Conservation (phyloP, 2,888 invertebrate species). For the Unio delphinus region DNA sequence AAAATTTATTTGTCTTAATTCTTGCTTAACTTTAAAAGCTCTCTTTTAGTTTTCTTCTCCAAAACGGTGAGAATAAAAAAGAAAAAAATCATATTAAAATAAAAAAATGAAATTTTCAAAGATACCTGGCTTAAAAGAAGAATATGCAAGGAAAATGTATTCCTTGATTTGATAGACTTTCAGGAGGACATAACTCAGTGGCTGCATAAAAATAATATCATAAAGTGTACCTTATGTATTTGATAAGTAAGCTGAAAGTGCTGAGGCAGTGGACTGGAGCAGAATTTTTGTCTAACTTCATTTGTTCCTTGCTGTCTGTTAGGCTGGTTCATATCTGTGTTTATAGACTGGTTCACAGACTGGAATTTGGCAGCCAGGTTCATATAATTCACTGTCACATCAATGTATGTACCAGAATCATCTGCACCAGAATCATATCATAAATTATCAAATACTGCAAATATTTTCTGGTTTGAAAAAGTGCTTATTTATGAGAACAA, state of each 20-base stretch:
- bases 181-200: no score
- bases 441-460: neutral
- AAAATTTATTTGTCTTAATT: no score
- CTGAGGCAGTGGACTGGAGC: constrained; percentile 65
- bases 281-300: constrained; percentile 49
- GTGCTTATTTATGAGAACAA: neutral
- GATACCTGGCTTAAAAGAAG: no score
- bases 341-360: constrained; percentile 44
- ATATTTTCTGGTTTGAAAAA: neutral
- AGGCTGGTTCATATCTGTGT: constrained; percentile 27
- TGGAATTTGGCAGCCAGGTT: constrained; percentile 48
- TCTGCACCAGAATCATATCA: no score
- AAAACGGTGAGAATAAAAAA: no score
- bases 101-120: no score
- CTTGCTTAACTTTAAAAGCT: no score
- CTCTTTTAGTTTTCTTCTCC: no score
- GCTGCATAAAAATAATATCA: no score
- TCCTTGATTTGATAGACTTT: no score
- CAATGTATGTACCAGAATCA: constrained; percentile 48
- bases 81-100: no score
- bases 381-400: constrained; percentile 48
- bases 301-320: constrained; percentile 23
- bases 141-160: no score
- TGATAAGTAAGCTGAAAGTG: constrained; percentile 60
- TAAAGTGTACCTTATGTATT: constrained; percentile 54